These are phyloP conservation scores for Metallyticus violacea DNA, from an alignment of 2,888 invertebrate species.

Conservation along the genomic window DNA sequence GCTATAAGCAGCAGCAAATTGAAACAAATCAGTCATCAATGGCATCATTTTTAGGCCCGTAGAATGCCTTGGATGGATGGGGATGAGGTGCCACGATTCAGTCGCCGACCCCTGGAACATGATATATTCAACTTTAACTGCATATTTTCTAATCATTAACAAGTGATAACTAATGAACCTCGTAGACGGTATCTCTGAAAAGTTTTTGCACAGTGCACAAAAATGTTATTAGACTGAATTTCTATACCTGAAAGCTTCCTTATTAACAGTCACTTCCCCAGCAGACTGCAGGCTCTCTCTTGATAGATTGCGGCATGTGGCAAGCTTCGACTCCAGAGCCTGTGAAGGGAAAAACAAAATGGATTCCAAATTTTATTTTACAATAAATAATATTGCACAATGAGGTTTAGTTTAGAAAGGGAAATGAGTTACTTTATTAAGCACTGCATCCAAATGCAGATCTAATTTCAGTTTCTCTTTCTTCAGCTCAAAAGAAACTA, in stretches of 20 bases:
- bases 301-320: constrained; percentile 54
- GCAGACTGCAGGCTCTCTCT: constrained; percentile 38
- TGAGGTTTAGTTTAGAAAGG: too few relatives aligned
- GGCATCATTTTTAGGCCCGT: constrained; percentile 18
- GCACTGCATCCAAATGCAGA: too few relatives aligned
- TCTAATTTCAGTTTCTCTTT: too few relatives aligned
- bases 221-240: too few relatives aligned
- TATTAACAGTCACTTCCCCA: constrained; percentile 19
- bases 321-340: constrained; percentile 69
- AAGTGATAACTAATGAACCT: too few relatives aligned
- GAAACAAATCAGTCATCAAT: neutral
- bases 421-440: too few relatives aligned
- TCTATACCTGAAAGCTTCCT: constrained; percentile 34
- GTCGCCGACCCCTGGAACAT: constrained; percentile 36
- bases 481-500: too few relatives aligned
- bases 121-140: neutral
- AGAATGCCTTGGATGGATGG: constrained; percentile 37
- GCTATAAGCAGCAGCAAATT: neutral
- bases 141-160: neutral
- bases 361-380: neutral
- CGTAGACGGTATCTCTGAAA: too few relatives aligned
- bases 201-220: too few relatives aligned
- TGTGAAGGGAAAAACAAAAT: constrained; percentile 41
- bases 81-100: constrained; percentile 36
- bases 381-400: too few relatives aligned